A percentile compares a stretch with the other conserved stretches of the same genome.
Evolutionary conservation across 2,888 invertebrate species (phyloP).

Genomic region (Rhyacophila evoluta): DNA sequence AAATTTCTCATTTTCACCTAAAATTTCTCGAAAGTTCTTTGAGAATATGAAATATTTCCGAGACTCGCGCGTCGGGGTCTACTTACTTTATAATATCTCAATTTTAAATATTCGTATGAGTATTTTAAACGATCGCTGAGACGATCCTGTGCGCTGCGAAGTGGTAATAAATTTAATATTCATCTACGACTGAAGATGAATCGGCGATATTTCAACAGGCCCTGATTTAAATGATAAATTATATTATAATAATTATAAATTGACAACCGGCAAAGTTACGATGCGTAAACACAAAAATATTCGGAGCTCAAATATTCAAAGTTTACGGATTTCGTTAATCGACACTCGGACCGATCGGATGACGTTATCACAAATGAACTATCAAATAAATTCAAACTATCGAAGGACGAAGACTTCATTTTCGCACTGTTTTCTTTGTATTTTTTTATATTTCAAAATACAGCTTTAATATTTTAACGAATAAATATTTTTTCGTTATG

Average conservation of each 20-base stretch:
- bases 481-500: too few species aligned
- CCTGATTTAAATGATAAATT: not conserved
- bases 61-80: too few species aligned
- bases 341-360: too few species aligned
- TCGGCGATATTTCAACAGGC: not conserved
- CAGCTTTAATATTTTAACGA: too few species aligned
- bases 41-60: too few species aligned
- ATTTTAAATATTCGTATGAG: too few species aligned
- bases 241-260: not conserved
- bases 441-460: too few species aligned
- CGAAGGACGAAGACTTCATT: slow-evolving; percentile 2
- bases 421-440: not conserved
- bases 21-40: too few species aligned
- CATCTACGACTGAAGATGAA: not conserved
- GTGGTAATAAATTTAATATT: not conserved
- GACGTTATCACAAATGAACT: too few species aligned
- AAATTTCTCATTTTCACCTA: too few species aligned
- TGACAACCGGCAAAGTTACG: not conserved
- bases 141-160: too few species aligned
- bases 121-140: not conserved
- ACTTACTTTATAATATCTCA: too few species aligned
- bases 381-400: not conserved
- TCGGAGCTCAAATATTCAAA: not conserved
- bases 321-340: not conserved
- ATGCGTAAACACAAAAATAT: not conserved